Conservation (phyloP, 2,888 invertebrate genomes). For the Merodon equestris region DNA sequence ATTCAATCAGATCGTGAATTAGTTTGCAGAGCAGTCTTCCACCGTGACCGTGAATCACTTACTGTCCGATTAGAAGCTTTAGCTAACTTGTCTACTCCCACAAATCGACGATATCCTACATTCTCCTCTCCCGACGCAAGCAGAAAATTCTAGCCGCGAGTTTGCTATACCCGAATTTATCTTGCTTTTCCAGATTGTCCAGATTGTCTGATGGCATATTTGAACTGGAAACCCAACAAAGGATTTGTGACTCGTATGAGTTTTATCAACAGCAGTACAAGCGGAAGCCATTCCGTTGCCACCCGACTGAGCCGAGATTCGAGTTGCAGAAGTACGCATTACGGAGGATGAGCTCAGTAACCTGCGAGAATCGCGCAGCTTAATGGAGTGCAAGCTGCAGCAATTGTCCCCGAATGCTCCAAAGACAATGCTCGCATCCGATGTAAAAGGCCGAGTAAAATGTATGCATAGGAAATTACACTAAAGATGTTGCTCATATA, state of each 20-base stretch:
- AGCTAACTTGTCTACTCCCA: too few relatives aligned
- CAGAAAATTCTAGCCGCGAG: too few relatives aligned
- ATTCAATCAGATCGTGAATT: too few relatives aligned
- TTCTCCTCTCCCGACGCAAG: too few relatives aligned
- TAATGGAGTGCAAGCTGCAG: constrained; percentile 20
- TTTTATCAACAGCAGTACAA: too few relatives aligned
- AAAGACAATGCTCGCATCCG: neutral
- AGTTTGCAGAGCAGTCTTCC: too few relatives aligned
- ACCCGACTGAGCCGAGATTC: too few relatives aligned
- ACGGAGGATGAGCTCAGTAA: neutral
- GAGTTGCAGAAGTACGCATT: neutral
- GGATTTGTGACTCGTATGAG: neutral
- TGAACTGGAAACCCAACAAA: constrained; percentile 1
- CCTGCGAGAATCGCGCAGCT: constrained; percentile 4
- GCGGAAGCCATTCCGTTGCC: too few relatives aligned
- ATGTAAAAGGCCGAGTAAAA: neutral
- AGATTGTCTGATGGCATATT: constrained; percentile 2
- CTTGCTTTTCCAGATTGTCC: constrained; percentile 4
- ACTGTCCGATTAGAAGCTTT: too few relatives aligned
- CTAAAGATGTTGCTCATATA: neutral
- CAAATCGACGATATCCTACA: too few relatives aligned
- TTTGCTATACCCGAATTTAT: too few relatives aligned
- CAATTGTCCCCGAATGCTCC: neutral
- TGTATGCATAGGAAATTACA: constrained; percentile 5
- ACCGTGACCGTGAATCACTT: too few relatives aligned